A percentile compares a stretch with the other conserved stretches of the same genome.
Conservation (phyloP, 2,797 vertebrate genomes). For the Hyperoplus immaculatus region DNA sequence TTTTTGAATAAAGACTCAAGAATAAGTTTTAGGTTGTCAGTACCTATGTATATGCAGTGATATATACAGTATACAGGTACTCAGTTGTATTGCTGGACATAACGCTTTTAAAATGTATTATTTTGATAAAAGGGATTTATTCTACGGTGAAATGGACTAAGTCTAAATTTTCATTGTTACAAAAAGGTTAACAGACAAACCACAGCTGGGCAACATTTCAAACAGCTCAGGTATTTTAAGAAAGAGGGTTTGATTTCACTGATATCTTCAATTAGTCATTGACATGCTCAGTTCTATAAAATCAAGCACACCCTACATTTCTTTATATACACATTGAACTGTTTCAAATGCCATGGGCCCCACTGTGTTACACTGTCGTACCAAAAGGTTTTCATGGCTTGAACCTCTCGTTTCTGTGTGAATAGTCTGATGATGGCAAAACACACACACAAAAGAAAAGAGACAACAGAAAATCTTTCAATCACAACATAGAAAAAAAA, state of each 20-base stretch:
- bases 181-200: slow-evolving; percentile 46
- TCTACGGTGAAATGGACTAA: slow-evolving; percentile 34
- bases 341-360: slow-evolving; percentile 23
- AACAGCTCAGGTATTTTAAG: slow-evolving; percentile 36
- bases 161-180: slow-evolving; percentile 19
- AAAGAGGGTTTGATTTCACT: neutral
- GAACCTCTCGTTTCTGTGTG: slow-evolving; percentile 33
- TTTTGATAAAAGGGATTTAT: slow-evolving; percentile 47
- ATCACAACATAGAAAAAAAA: slow-evolving; percentile 63
- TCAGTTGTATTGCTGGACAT: slow-evolving; percentile 66
- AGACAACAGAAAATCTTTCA: slow-evolving; percentile 36
- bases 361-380: slow-evolving; percentile 51
- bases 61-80: slow-evolving; percentile 73
- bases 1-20: slow-evolving; percentile 36
- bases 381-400: slow-evolving; percentile 42
- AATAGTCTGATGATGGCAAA: slow-evolving; percentile 45
- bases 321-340: slow-evolving; percentile 13
- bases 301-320: slow-evolving; percentile 6
- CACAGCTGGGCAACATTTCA: slow-evolving; percentile 35
- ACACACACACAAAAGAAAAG: slow-evolving; percentile 41
- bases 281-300: slow-evolving; percentile 18
- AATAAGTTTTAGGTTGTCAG: slow-evolving; percentile 68
- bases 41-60: slow-evolving; percentile 67
- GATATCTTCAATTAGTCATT: slow-evolving; percentile 2
- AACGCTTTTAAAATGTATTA: slow-evolving; percentile 53